These are phyloP conservation scores for Cygnus olor DNA, from an alignment of 2,797 vertebrate genomes.

Conservation along the genomic window DNA sequence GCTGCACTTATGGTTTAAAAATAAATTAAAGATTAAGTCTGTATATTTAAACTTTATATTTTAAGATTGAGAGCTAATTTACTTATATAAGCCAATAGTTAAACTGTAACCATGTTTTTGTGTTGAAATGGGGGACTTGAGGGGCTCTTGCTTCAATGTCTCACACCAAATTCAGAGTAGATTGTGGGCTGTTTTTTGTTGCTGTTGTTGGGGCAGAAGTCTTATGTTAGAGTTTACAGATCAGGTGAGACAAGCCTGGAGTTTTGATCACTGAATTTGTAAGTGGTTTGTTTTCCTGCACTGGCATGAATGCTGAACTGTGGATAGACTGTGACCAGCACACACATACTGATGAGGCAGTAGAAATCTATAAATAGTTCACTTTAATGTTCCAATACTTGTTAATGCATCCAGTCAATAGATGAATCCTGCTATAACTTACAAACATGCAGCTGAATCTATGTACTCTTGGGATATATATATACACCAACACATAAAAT, in stretches of 20 bases:
- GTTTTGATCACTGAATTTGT: neutral
- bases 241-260: neutral
- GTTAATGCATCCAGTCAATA: neutral
- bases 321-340: neutral
- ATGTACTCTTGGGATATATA: neutral
- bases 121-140: neutral
- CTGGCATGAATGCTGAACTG: neutral
- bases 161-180: neutral
- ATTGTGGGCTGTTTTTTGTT: neutral
- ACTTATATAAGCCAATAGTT: accelerated
- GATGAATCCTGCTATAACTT: neutral
- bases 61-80: neutral
- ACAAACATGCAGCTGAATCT: neutral
- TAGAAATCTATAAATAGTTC: neutral
- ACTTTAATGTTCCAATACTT: neutral
- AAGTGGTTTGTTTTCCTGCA: neutral
- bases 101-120: neutral
- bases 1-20: accelerated
- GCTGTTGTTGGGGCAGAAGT: neutral
- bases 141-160: neutral
- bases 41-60: accelerated
- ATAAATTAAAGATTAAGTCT: neutral
- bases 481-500: neutral
- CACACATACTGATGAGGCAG: neutral
- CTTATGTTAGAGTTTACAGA: neutral